A percentile compares a stretch with the other conserved stretches of the same genome.
Evolutionary conservation across 2,113 vertebrate species (phyloP).

Genomic region (Syrrhaptes paradoxus): DNA sequence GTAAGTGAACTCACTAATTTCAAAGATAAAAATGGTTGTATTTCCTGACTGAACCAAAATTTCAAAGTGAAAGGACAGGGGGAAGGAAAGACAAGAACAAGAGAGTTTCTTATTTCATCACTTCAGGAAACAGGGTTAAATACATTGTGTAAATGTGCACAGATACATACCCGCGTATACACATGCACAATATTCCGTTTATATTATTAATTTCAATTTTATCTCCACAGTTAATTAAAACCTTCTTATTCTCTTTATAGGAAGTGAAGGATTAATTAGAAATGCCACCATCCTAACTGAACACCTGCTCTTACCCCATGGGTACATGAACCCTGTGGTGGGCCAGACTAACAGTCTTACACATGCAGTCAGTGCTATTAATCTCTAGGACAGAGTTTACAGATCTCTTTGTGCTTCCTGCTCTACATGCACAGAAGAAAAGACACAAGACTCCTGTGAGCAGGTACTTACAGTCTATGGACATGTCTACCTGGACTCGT

Average conservation of each 20-base stretch:
- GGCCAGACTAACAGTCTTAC: not conserved
- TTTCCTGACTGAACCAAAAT: not conserved
- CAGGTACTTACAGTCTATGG: not conserved
- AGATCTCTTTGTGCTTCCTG: not conserved
- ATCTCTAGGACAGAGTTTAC: not conserved
- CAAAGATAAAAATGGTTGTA: not conserved
- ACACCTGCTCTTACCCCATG: accelerated
- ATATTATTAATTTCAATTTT: not conserved
- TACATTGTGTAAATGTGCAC: not conserved
- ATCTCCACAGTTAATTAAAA: not conserved
- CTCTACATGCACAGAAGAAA: not conserved
- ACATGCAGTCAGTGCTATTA: not conserved
- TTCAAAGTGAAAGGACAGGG: not conserved
- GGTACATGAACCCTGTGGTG: not conserved
- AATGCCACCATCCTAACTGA: not conserved
- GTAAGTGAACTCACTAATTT: not conserved
- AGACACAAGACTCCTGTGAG: not conserved
- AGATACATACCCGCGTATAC: not conserved
- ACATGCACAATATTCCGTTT: not conserved
- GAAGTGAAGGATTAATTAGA: not conserved
- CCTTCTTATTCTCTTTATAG: not conserved
- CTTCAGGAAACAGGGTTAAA: not conserved
- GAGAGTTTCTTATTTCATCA: not conserved
- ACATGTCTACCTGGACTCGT: not conserved
- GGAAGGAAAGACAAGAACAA: not conserved